phyloP scores from a whole-genome alignment of 2,888 invertebrate species.

The Phorcus lineatus region DNA sequence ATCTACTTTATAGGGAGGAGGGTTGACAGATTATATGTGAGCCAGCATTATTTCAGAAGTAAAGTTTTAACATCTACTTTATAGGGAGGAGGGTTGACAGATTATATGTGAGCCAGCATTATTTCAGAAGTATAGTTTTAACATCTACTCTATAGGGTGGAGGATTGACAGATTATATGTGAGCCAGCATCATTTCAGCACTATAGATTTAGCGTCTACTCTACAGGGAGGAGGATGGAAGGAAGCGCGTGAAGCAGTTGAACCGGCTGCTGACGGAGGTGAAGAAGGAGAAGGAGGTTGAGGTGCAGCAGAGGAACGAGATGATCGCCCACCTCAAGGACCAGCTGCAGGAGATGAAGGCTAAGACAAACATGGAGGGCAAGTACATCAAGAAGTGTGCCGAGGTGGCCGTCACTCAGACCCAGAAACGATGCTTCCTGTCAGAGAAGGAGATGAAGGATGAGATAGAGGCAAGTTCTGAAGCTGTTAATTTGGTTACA shows the following conservation, averaged over 20 bases:
- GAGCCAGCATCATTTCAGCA: too few relatives aligned
- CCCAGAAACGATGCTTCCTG: conserved; percentile 70
- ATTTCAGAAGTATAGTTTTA: too few relatives aligned
- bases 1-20: too few relatives aligned
- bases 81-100: too few relatives aligned
- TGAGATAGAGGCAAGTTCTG: conserved; percentile 64
- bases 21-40: too few relatives aligned
- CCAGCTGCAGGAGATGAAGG: conserved; percentile 75
- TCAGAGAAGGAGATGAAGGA: conserved; percentile 68
- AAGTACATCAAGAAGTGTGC: conserved; percentile 75
- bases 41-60: too few relatives aligned
- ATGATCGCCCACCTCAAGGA: conserved; percentile 76
- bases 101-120: too few relatives aligned
- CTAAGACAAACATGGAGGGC: conserved; percentile 75
- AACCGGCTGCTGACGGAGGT: conserved; percentile 70
- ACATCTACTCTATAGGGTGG: too few relatives aligned
- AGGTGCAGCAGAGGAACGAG: conserved; percentile 73
- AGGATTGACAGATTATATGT: too few relatives aligned
- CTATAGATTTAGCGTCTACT: too few relatives aligned
- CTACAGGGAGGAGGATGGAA: conserved; percentile 72
- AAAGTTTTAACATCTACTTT: too few relatives aligned
- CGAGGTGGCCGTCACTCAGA: conserved; percentile 73
- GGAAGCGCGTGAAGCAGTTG: conserved; percentile 69
- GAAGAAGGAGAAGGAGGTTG: conserved; percentile 72
- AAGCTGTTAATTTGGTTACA: too few relatives aligned